A percentile compares a stretch with the other conserved stretches of the same genome.
phyloP scores from a whole-genome alignment of 2,888 invertebrate genomes.

The Eilema sororculum region DNA sequence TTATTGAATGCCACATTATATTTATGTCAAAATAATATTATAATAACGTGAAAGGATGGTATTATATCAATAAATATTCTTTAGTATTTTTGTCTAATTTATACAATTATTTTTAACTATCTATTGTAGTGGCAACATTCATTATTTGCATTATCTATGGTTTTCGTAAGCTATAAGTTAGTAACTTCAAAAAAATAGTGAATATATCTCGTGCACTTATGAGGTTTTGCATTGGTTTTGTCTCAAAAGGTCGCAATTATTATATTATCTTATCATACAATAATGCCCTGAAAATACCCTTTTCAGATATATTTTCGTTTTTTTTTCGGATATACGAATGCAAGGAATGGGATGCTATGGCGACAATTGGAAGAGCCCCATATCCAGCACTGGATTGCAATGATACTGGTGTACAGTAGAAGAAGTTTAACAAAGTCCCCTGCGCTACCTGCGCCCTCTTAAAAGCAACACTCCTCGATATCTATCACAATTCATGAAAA shows the following conservation, averaged over 20 bases:
- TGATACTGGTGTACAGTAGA: no score
- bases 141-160: conserved; percentile 46
- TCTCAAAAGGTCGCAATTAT: background rate
- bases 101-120: conserved; percentile 82
- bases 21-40: conserved; percentile 48
- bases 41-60: conserved; percentile 47
- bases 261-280: background rate
- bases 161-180: conserved; percentile 19
- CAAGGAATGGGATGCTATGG: no score
- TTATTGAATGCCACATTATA: conserved; percentile 43
- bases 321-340: no score
- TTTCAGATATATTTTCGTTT: no score
- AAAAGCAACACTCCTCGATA: background rate
- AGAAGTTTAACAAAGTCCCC: background rate
- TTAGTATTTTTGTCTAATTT: conserved; percentile 66
- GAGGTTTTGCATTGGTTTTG: background rate
- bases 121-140: conserved; percentile 75
- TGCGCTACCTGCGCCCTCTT: background rate
- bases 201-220: background rate
- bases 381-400: no score
- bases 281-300: no score
- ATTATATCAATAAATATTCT: conserved; percentile 54
- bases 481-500: background rate
- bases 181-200: conserved; percentile 38
- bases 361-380: no score